Conservation (phyloP, 2,888 invertebrate species). For the Monoplex corrugatus region DNA sequence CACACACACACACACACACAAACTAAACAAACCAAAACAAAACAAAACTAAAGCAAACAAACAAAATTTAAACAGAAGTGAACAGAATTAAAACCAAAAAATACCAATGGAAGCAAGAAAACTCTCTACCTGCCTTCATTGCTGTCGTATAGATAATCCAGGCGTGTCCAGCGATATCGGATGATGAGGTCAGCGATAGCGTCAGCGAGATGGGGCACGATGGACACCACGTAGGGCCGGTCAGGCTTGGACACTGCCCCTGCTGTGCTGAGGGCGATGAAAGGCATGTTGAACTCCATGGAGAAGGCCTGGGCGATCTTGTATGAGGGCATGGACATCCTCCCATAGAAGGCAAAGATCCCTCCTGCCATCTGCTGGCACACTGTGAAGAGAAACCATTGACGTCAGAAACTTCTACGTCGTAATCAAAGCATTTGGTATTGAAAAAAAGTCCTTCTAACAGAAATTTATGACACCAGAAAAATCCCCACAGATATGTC, state of each 20-base stretch:
- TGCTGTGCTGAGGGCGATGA: conserved; percentile 67
- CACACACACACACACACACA: no score
- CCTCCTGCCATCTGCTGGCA: conserved; percentile 71
- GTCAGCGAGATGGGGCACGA: conserved; percentile 86
- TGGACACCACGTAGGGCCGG: conserved; percentile 89
- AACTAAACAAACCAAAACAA: no score
- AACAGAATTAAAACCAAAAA: no score
- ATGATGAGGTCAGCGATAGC: conserved; percentile 84
- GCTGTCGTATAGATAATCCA: conserved; percentile 71
- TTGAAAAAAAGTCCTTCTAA: no score
- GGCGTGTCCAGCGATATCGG: conserved; percentile 64
- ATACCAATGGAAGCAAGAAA: no score
- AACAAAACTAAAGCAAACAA: no score
- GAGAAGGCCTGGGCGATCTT: conserved; percentile 69
- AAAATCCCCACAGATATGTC: no score
- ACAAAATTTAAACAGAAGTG: no score
- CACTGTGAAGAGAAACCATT: conserved; percentile 65
- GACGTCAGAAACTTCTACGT: no score
- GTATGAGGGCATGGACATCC: conserved; percentile 64
- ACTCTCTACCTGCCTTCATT: conserved; percentile 71
- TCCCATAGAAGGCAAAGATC: conserved; percentile 72
- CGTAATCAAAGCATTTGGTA: no score
- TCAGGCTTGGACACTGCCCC: conserved; percentile 52
- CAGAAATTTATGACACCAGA: no score
- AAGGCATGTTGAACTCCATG: conserved; percentile 73